phyloP scores from a whole-genome alignment of 2,888 invertebrate species.

The Eupithecia vulgata region DNA sequence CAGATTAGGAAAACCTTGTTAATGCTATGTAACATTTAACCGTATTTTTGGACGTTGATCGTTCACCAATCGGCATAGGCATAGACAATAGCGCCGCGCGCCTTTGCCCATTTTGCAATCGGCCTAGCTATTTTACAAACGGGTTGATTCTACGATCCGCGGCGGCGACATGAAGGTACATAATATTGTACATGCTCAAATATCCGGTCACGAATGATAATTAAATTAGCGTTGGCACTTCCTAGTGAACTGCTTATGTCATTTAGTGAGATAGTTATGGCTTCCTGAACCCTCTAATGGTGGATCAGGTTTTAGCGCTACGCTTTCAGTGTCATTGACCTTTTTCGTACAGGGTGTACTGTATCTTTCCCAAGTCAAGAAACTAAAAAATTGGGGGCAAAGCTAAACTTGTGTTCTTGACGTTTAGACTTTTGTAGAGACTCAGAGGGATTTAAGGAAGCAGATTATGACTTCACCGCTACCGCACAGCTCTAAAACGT shows the following conservation, averaged over 20 bases:
- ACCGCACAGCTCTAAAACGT: too few species aligned
- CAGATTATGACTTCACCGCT: neutral
- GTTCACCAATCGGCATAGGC: too few species aligned
- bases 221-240: conserved; percentile 56
- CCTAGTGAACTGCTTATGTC: conserved; percentile 43
- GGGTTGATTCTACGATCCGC: too few species aligned
- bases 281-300: conserved; percentile 43
- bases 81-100: too few species aligned
- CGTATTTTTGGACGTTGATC: too few species aligned
- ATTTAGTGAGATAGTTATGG: conserved; percentile 48
- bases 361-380: neutral
- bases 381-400: neutral
- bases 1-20: too few species aligned
- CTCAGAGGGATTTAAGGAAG: neutral
- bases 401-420: neutral
- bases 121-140: too few species aligned
- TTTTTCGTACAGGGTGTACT: neutral
- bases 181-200: conserved; percentile 47
- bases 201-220: conserved; percentile 59
- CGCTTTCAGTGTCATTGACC: conserved; percentile 39
- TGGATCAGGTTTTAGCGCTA: conserved; percentile 33
- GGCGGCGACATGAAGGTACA: too few species aligned
- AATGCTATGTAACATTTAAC: too few species aligned
- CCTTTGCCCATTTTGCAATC: too few species aligned
- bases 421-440: neutral